Evolutionary conservation across 2,797 vertebrate genomes (phyloP).

Genomic region (Sciaenops ocellatus): DNA sequence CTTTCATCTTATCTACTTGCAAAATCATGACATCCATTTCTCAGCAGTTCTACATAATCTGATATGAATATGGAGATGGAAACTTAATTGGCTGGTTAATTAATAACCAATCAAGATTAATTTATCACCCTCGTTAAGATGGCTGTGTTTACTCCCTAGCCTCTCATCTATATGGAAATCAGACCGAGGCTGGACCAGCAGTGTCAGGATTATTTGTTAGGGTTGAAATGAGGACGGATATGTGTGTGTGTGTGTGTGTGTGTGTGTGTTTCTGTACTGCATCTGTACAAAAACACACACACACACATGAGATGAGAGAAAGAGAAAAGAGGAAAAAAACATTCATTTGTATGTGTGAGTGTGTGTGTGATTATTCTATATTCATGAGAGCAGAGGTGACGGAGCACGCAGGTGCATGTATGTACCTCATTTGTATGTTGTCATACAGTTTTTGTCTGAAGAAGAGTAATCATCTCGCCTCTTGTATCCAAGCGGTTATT

Average conservation of each 20-base stretch:
- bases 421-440: slow-evolving; percentile 6
- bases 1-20: slow-evolving; percentile 32
- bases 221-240: slow-evolving; percentile 18
- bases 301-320: too few species aligned
- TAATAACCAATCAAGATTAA: slow-evolving; percentile 76
- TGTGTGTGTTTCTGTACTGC: background rate
- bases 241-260: slow-evolving; percentile 23
- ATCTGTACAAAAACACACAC: background rate
- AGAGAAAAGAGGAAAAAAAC: background rate
- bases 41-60: slow-evolving; percentile 39
- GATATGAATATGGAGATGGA: slow-evolving; percentile 69
- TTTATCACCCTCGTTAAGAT: slow-evolving; percentile 58
- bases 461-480: slow-evolving; percentile 33
- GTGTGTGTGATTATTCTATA: slow-evolving; percentile 1
- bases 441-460: slow-evolving; percentile 9
- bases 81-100: slow-evolving; percentile 68
- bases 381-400: background rate
- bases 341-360: background rate
- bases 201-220: slow-evolving; percentile 17
- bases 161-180: slow-evolving; percentile 78
- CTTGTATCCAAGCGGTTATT: slow-evolving; percentile 16
- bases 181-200: slow-evolving; percentile 41
- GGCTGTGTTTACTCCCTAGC: slow-evolving; percentile 58
- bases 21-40: slow-evolving; percentile 32
- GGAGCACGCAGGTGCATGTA: slow-evolving; percentile 3